A percentile compares a stretch with the other conserved stretches of the same genome.
phyloP scores from a whole-genome alignment of 23 tunicate genomes.

The Aplidium turbinatum region DNA sequence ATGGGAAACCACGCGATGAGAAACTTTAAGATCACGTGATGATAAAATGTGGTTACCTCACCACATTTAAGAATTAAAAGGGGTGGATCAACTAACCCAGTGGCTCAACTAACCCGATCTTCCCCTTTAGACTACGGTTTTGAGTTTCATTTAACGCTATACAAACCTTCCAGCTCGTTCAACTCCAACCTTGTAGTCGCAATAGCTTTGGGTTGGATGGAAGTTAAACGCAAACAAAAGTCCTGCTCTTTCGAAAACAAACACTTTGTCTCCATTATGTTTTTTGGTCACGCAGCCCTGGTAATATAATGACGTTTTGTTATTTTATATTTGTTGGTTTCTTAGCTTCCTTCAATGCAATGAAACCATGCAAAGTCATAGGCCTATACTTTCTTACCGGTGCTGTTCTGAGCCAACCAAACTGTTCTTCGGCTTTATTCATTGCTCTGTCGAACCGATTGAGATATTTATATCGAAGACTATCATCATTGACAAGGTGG shows the following conservation, averaged over 20 bases:
- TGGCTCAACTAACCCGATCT: too few relatives aligned
- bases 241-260: conserved; percentile 83
- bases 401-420: conserved; percentile 63
- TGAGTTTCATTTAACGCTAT: too few relatives aligned
- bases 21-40: too few relatives aligned
- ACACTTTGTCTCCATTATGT: conserved; percentile 84
- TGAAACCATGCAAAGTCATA: too few relatives aligned
- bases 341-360: too few relatives aligned
- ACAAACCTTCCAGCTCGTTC: conserved; percentile 69
- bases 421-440: conserved; percentile 70
- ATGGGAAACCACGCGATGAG: too few relatives aligned
- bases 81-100: too few relatives aligned
- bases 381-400: conserved; percentile 48
- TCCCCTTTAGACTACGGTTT: too few relatives aligned
- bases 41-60: too few relatives aligned
- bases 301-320: too few relatives aligned
- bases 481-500: conserved; percentile 68
- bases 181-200: conserved; percentile 77
- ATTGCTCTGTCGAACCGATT: conserved; percentile 69
- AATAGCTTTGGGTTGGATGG: conserved; percentile 67
- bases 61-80: too few relatives aligned
- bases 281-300: conserved; percentile 75
- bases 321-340: too few relatives aligned
- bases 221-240: conserved; percentile 86
- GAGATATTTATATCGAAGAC: conserved; percentile 71